Evolutionary conservation across 2,113 vertebrate species (phyloP).

Genomic region (Hydrochoerus hydrochaeris): DNA sequence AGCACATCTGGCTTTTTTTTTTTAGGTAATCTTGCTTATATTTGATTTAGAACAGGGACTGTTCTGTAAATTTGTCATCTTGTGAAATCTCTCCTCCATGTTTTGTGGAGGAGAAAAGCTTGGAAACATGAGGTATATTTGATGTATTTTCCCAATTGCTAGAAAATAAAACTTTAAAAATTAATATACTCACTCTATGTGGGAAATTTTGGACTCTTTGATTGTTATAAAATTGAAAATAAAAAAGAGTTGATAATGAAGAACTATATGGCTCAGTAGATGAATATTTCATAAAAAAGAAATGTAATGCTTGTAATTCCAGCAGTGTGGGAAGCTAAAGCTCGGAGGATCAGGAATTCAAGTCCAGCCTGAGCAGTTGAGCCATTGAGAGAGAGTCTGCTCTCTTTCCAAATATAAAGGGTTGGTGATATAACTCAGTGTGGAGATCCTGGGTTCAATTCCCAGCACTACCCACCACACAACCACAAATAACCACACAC

Average conservation of each 20-base stretch:
- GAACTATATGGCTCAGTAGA: not conserved
- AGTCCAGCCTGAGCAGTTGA: not conserved
- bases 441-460: not conserved
- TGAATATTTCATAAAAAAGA: not conserved
- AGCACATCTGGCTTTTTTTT: no score
- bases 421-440: not conserved
- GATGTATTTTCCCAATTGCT: not conserved
- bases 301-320: not conserved
- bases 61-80: not conserved
- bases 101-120: conserved; percentile 18
- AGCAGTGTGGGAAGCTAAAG: not conserved
- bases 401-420: not conserved
- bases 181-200: not conserved
- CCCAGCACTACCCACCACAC: not conserved
- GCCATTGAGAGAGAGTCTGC: not conserved
- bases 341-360: not conserved
- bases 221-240: conserved; percentile 42
- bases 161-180: not conserved
- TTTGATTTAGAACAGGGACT: conserved; percentile 39
- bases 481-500: not conserved
- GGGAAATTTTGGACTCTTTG: not conserved
- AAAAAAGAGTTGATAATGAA: not conserved
- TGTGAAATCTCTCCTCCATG: not conserved
- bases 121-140: not conserved
- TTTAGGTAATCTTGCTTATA: not conserved